phyloP scores from a whole-genome alignment of 2,113 vertebrate species.

The Cinclus cinclus region DNA sequence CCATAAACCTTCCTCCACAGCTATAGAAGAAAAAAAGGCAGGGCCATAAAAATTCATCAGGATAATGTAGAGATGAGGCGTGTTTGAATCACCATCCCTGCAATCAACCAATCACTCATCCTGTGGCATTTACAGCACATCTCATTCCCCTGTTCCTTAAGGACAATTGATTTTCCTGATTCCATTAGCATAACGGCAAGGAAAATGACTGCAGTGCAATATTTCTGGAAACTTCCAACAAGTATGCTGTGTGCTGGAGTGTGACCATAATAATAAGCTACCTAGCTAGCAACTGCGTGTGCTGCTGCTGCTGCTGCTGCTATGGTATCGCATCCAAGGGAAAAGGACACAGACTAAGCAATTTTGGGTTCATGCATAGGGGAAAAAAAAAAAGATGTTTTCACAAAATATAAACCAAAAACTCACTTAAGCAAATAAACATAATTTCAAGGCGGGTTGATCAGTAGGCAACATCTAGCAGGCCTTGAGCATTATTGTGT shows the following conservation, averaged over 20 bases:
- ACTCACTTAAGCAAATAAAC: conserved; percentile 68
- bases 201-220: conserved; percentile 88
- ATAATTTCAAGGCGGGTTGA: conserved; percentile 63
- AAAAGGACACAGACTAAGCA: conserved; percentile 68
- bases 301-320: conserved; percentile 53
- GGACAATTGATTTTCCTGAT: conserved; percentile 94
- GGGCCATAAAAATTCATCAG: conserved; percentile 89
- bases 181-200: conserved; percentile 90
- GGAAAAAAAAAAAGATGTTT: not conserved
- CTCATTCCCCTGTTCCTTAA: conserved; percentile 92
- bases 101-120: conserved; percentile 91
- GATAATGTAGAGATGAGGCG: conserved; percentile 87
- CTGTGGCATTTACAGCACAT: conserved; percentile 91
- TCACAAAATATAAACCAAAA: conserved; percentile 63
- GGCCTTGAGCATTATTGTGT: conserved; percentile 57
- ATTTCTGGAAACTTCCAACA: conserved; percentile 89
- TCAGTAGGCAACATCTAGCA: conserved; percentile 62
- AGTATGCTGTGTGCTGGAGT: conserved; percentile 82
- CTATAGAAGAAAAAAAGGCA: conserved; percentile 78
- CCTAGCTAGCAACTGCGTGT: conserved; percentile 73
- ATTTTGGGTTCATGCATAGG: conserved; percentile 57
- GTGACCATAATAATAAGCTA: conserved; percentile 81
- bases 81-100: conserved; percentile 81
- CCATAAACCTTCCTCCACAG: conserved; percentile 86
- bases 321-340: conserved; percentile 60